A percentile compares a stretch with the other conserved stretches of the same genome.
Conservation (phyloP, 2,113 vertebrate species). For the Damaliscus lunatus region DNA sequence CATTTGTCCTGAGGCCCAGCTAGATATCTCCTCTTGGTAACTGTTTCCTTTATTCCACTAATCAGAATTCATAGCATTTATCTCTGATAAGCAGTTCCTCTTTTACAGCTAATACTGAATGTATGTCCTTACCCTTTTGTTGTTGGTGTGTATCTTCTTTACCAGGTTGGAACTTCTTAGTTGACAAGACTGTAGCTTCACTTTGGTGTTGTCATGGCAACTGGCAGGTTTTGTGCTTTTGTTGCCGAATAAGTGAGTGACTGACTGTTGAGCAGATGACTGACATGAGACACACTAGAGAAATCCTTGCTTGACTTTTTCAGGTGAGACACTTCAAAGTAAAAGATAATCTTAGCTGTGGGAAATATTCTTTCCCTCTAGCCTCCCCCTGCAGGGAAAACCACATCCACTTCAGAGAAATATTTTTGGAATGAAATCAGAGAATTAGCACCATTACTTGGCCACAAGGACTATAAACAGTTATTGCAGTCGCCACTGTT, state of each 20-base stretch:
- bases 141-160: not conserved
- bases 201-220: not conserved
- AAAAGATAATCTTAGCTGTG: not conserved
- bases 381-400: not conserved
- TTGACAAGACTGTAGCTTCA: not conserved
- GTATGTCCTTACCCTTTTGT: not conserved
- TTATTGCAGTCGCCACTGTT: not conserved
- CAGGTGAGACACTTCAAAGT: not conserved
- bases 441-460: not conserved
- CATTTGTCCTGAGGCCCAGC: not conserved
- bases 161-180: not conserved
- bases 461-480: not conserved
- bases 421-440: not conserved
- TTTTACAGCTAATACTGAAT: not conserved
- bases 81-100: not conserved
- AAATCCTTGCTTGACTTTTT: not conserved
- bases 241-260: not conserved
- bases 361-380: not conserved
- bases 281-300: not conserved
- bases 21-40: not conserved
- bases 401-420: not conserved
- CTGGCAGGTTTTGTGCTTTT: not conserved
- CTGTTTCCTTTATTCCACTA: not conserved
- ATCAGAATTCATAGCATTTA: not conserved
- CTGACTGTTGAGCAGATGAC: not conserved